Conservation (phyloP, 2,797 vertebrate species). For the Lepus oiostolus region DNA sequence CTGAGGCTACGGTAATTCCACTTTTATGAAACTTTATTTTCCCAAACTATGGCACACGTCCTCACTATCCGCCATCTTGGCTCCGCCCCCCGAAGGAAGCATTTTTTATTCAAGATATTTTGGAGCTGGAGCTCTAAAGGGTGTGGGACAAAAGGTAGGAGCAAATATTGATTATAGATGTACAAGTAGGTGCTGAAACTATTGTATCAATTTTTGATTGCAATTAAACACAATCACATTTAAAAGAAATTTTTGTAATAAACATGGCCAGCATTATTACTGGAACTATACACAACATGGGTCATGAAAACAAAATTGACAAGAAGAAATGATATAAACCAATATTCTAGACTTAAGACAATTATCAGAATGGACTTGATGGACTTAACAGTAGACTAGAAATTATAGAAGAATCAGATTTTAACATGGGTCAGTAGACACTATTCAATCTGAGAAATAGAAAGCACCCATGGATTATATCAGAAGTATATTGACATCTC, state of each 20-base stretch:
- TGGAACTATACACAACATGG: not conserved
- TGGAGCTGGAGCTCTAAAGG: accelerated
- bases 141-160: not conserved
- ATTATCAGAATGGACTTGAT: not conserved
- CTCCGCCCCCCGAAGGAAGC: too few species aligned
- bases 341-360: not conserved
- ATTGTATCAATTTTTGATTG: not conserved
- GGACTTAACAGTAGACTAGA: not conserved
- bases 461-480: not conserved
- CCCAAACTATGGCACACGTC: too few species aligned
- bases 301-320: not conserved
- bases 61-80: too few species aligned
- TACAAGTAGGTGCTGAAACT: not conserved
- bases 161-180: not conserved
- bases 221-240: not conserved
- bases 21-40: too few species aligned
- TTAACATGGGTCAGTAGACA: not conserved
- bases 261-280: not conserved
- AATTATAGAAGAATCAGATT: not conserved
- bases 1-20: too few species aligned
- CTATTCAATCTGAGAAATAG: not conserved
- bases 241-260: slow-evolving; percentile 42
- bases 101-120: not conserved
- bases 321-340: not conserved
- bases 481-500: not conserved